A percentile compares a stretch with the other conserved stretches of the same genome.
phyloP scores from a whole-genome alignment of 2,888 invertebrate genomes.

The Mayetiola destructor region DNA sequence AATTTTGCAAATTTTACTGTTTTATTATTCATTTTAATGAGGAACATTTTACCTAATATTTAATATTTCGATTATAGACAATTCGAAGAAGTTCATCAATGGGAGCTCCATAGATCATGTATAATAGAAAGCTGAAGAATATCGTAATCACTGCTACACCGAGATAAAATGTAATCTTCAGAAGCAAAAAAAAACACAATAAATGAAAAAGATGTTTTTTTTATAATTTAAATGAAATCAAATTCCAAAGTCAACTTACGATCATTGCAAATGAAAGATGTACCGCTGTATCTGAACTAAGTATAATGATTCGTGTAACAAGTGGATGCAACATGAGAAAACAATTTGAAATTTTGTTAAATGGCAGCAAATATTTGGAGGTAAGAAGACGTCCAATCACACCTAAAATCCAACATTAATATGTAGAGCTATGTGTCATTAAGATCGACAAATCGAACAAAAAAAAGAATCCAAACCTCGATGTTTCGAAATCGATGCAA shows the following conservation, averaged over 20 bases:
- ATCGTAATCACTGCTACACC: conserved; percentile 38
- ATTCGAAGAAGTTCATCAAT: conserved; percentile 40
- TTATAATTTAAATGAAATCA: neutral
- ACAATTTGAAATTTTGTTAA: conserved; percentile 42
- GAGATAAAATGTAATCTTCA: conserved; percentile 40
- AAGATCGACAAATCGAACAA: no score
- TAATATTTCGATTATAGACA: conserved; percentile 29
- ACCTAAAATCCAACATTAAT: conserved; percentile 28
- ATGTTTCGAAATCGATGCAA: conserved; percentile 35
- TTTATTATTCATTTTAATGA: neutral
- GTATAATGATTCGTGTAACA: conserved; percentile 35
- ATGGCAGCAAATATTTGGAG: conserved; percentile 36
- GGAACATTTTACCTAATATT: conserved; percentile 1
- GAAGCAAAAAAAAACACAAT: conserved; percentile 16
- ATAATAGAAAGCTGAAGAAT: conserved; percentile 35
- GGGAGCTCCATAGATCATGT: conserved; percentile 46
- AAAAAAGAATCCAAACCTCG: conserved; percentile 32
- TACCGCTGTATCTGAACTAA: conserved; percentile 36
- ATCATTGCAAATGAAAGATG: conserved; percentile 37
- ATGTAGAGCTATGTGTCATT: conserved; percentile 18
- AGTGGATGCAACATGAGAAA: conserved; percentile 40
- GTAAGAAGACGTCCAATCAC: conserved; percentile 35
- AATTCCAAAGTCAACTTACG: conserved; percentile 30
- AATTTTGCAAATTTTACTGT: no score
- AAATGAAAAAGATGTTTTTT: neutral